Base-by-base conservation (phyloP, 2,888 invertebrate species). In the Polia nebulosa region DNA sequence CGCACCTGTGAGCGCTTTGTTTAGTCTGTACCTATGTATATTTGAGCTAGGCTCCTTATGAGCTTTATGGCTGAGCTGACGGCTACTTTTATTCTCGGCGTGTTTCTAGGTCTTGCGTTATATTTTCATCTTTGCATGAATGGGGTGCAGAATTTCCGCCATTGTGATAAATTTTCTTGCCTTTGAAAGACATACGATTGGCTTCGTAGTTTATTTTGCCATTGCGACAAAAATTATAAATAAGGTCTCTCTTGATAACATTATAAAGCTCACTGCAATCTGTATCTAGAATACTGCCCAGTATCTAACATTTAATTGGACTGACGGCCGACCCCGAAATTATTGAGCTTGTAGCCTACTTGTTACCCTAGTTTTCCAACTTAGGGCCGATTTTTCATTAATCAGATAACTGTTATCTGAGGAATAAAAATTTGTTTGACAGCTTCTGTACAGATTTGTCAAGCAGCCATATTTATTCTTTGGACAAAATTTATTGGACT, bases 1-100 rank as follows among this genome's bases (percentile, higher is more conserved):
- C 73, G 62, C 78, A 75, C 76, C 76, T 80, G 78, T 29, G 52
- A 69, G 69, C 57, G 62, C 58, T 83, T 79, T 81, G 77, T 80
- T 76, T 77, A 74, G 72, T 78, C 78, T 82, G 69, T 79, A 66
- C 47, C 64, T 78, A 69, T 57, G 72, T 78, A 72, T 66, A 69
- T 74, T 66, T 55, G 61, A 67, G 62, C 56, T 63, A 63, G 57
- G 74, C 67, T 67, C 64, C 71, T 63, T 59, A 49, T 34, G 63
- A 64, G 73, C 45, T 69, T 57, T 59, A 63, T 61, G 36, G 45
- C 47, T 72, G 51, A 59, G 58, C 64, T 25, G 59, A 27, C 52
- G 27, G 49, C 27, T 75, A 44, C 44, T 27, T 34, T 55, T 29
- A 66, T 60, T 67, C 47, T 61, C 22, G 36, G 45, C 45, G 36